phyloP scores from a whole-genome alignment of 2,113 vertebrate species.

The Elaphurus davidianus region DNA sequence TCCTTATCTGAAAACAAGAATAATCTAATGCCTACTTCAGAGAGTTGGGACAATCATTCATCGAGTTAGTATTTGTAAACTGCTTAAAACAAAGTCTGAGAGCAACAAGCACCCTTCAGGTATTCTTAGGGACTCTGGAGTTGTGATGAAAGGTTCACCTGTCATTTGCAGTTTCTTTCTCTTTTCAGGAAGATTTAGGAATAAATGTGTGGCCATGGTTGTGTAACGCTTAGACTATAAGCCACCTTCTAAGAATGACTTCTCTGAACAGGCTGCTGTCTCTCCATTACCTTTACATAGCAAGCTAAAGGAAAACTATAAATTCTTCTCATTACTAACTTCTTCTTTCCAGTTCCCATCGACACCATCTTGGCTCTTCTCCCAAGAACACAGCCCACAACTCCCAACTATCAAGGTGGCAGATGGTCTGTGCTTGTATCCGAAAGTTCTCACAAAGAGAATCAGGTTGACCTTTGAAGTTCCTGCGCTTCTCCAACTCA shows the following conservation, averaged over 20 bases:
- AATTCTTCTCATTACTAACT: neutral
- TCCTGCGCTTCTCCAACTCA: neutral
- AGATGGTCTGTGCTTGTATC: neutral
- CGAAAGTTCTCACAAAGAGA: neutral
- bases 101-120: neutral
- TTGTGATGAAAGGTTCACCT: neutral
- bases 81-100: neutral
- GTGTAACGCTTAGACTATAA: neutral
- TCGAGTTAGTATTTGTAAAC: neutral
- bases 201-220: neutral
- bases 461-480: neutral
- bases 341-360: neutral
- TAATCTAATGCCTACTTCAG: neutral
- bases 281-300: neutral
- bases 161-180: neutral
- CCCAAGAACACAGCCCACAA: neutral
- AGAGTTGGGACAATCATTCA: neutral
- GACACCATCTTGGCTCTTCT: neutral
- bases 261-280: neutral
- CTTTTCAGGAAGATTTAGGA: neutral
- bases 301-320: neutral
- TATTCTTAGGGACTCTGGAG: neutral
- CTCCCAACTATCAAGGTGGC: neutral
- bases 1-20: neutral
- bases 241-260: neutral